phyloP scores from a whole-genome alignment of 1,140 invertebrate species.

The Probaryconus sp. region DNA sequence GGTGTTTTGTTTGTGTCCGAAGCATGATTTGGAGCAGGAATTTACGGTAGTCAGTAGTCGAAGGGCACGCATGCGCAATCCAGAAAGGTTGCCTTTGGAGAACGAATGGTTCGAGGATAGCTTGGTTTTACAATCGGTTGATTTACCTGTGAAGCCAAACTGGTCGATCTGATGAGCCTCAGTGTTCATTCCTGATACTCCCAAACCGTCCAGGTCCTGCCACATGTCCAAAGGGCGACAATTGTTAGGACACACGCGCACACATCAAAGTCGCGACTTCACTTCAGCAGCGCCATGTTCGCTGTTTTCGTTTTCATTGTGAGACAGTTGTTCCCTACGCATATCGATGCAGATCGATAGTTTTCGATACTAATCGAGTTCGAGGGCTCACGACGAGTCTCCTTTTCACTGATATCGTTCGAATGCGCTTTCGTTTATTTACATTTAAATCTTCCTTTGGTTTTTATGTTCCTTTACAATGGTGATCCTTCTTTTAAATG shows the following conservation, averaged over 20 bases:
- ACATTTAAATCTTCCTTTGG: too few species aligned
- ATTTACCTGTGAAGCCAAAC: constrained; percentile 71
- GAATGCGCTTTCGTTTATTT: too few species aligned
- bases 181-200: constrained; percentile 70
- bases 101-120: constrained; percentile 17
- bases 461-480: too few species aligned
- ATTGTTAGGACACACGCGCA: constrained; percentile 65
- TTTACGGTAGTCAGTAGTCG: constrained; percentile 21
- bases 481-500: too few species aligned
- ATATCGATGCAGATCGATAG: too few species aligned
- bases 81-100: background rate
- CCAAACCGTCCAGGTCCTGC: constrained; percentile 73
- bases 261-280: constrained; percentile 67
- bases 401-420: too few species aligned
- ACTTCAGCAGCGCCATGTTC: constrained; percentile 75
- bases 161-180: constrained; percentile 73
- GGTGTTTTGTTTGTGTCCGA: constrained; percentile 34
- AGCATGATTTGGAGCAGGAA: constrained; percentile 24
- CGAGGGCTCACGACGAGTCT: too few species aligned
- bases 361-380: too few species aligned
- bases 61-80: constrained; percentile 20
- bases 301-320: constrained; percentile 57
- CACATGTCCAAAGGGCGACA: constrained; percentile 72
- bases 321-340: constrained; percentile 15
- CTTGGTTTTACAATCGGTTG: constrained; percentile 15